Evolutionary conservation across 2,888 invertebrate species (phyloP), one percentile per base, ranked within the genome.

Genomic region (Allygus modestus): DNA sequence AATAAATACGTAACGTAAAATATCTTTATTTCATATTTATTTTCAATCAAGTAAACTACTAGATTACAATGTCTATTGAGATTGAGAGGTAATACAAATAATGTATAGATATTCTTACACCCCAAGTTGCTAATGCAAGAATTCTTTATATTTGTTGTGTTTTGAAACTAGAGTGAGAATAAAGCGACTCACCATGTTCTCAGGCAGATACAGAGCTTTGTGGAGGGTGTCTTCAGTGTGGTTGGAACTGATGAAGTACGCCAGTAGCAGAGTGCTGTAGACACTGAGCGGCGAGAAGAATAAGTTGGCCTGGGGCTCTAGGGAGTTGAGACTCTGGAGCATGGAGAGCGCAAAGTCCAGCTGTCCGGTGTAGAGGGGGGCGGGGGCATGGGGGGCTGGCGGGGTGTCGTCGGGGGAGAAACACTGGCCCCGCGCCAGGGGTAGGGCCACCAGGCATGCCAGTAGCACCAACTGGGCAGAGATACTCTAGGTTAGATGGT

Each of bases 241-340:
- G 17, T 94, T 94, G 0, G 93, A 93, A 0, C 96, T 91, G 0
- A 96, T 94, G 88, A 97, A 96, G 89, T 96, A 97, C 0, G 96
- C 95, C 86, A 97, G 91, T 77, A 95, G 90, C 43, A 97, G 89
- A 0, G 97, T 94, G 88, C 97, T 95, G 89, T 96, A 95, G 17
- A 97, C 94, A 87, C 97, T 97, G 91, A 96, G 95, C 0, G 97
- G 97, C 7, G 97, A 97, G 90, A 96, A 97, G 92, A 97, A 97
- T 58, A 97, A 91, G 90, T 97, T 97, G 87, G 95, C 94, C 61
- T 93, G 91, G 0, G 94, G 93, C 86, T 94, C 93, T 23, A 93
- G 92, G 83, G 92, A 90, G 87, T 94, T 94, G 86, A 95, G 93
- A 23, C 94, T 92, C 87, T 94, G 93, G 88, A 97, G 91, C 82